Conservation (phyloP, 2,888 invertebrate genomes). For the Dinocampus coccinellae region DNA sequence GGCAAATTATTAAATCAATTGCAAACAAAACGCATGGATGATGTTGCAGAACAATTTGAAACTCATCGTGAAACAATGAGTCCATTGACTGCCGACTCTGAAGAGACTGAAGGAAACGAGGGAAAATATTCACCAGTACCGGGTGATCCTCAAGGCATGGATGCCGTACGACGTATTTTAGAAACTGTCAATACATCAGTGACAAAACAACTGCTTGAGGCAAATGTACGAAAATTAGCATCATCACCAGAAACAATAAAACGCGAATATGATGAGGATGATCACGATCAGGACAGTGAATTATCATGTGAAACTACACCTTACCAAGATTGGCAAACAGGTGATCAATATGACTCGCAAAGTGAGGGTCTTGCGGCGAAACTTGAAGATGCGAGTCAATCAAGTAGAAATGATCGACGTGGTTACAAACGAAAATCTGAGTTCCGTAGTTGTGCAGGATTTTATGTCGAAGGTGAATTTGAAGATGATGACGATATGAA, state of each 20-base stretch:
- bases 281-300: slow-evolving; percentile 78
- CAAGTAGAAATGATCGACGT: slow-evolving; percentile 36
- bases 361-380: slow-evolving; percentile 85
- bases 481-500: slow-evolving; percentile 74
- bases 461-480: slow-evolving; percentile 57
- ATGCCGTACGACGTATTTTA: slow-evolving; percentile 79
- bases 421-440: slow-evolving; percentile 55
- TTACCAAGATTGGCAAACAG: slow-evolving; percentile 59
- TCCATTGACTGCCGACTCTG: slow-evolving; percentile 71
- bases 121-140: slow-evolving; percentile 66
- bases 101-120: slow-evolving; percentile 76
- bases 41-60: slow-evolving; percentile 61
- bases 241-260: slow-evolving; percentile 71
- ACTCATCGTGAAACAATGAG: slow-evolving; percentile 61
- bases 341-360: slow-evolving; percentile 68
- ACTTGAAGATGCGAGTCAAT: slow-evolving; percentile 75
- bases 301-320: slow-evolving; percentile 65
- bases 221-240: slow-evolving; percentile 77
- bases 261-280: slow-evolving; percentile 63
- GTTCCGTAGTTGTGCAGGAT: slow-evolving; percentile 40
- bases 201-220: slow-evolving; percentile 80
- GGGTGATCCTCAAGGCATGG: slow-evolving; percentile 71
- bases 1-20: slow-evolving; percentile 79
- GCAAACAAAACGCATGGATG: slow-evolving; percentile 61
- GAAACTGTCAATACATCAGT: slow-evolving; percentile 83